Conservation (phyloP, 2,113 vertebrate genomes). For the Callospermophilus lateralis region DNA sequence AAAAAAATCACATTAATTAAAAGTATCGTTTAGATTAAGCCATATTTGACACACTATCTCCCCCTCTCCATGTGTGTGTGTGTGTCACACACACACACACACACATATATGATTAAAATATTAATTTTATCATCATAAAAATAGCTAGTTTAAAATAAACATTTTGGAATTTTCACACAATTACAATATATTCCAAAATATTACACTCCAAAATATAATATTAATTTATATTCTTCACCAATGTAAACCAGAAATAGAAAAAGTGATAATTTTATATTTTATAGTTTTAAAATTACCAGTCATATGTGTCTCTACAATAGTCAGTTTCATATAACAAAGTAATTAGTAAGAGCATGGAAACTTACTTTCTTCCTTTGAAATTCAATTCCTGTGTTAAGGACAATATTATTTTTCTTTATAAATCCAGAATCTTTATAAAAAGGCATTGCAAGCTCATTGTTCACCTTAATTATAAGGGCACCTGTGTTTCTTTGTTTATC, state of each 20-base stretch:
- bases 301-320: conserved; percentile 30
- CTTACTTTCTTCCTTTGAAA: conserved; percentile 86
- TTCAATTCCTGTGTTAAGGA: conserved; percentile 72
- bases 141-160: conserved; percentile 35
- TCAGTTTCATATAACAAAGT: conserved; percentile 55
- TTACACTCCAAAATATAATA: background rate
- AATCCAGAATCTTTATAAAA: conserved; percentile 80
- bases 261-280: conserved; percentile 58
- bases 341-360: conserved; percentile 80
- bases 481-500: conserved; percentile 84
- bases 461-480: conserved; percentile 72
- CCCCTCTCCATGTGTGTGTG: too few species aligned
- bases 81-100: too few species aligned
- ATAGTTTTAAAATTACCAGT: conserved; percentile 29
- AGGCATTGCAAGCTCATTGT: conserved; percentile 73
- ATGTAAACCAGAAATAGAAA: conserved; percentile 49
- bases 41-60: background rate
- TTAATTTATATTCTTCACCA: conserved; percentile 56
- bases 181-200: too few species aligned
- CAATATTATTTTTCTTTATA: conserved; percentile 76
- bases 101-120: background rate
- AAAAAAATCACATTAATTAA: conserved; percentile 1
- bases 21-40: conserved; percentile 40
- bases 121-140: conserved; percentile 36
- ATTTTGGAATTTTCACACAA: conserved; percentile 23